phyloP scores from a whole-genome alignment of 2,888 invertebrate species.

The Limnephilus lunatus region DNA sequence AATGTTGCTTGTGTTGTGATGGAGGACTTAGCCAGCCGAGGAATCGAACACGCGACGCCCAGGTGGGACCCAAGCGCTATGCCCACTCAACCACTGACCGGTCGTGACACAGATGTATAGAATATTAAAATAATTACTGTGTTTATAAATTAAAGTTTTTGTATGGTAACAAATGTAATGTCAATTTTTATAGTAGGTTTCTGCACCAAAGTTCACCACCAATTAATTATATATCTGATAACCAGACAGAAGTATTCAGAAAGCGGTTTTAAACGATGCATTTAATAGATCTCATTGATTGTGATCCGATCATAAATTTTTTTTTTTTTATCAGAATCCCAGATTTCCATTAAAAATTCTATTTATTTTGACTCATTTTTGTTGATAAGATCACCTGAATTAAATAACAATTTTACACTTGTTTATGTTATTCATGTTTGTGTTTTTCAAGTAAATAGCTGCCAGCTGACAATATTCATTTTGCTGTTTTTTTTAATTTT shows the following conservation, averaged over 20 bases:
- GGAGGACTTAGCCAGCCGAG: no score
- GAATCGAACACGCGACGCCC: no score
- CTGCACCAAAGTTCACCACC: no score
- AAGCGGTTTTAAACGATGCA: no score
- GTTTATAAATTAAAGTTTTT: no score
- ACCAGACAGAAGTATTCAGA: no score
- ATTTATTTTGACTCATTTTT: neutral
- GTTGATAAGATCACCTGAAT: neutral
- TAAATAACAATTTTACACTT: neutral
- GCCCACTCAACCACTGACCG: no score
- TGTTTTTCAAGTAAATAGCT: neutral
- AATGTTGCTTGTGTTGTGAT: no score
- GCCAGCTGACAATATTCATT: neutral
- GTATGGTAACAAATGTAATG: no score
- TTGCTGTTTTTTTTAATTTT: neutral
- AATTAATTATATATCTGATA: no score
- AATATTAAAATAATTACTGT: neutral
- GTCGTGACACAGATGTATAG: neutral
- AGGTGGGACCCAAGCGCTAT: no score
- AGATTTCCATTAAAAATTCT: neutral
- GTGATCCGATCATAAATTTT: neutral
- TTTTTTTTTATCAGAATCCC: neutral
- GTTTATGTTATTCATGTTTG: neutral
- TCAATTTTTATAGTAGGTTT: no score
- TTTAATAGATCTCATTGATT: neutral